Evolutionary conservation across 2,888 invertebrate species (phyloP), one percentile per base, ranked within the genome.

Genomic region (Smittia aterrima): DNA sequence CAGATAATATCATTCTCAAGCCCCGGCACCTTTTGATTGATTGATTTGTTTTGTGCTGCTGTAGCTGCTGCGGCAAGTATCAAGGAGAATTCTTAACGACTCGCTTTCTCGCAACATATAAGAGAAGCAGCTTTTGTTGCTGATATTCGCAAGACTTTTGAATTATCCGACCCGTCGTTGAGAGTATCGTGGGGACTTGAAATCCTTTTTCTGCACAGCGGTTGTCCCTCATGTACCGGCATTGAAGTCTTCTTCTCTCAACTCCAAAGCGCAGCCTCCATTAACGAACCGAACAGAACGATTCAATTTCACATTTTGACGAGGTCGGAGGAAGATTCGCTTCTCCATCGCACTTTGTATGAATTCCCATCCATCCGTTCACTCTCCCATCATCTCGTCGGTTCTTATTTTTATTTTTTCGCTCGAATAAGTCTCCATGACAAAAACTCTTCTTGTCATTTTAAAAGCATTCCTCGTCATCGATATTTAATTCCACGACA

Each of bases 371-470:
- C 22, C 66, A 32, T 3, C 66, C 66, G 2, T 22, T 18, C 58
- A 38, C 47, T 47, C 47, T n/a, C n/a, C 47, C 13, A 13, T 47
- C 47, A 47, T 22, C 22, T 58, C 16, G 47, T 32, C 32, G 3
- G 4, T 32, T 32, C 32, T 32, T 9, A 9, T 6, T 32, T 32
- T 25, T n/a, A n/a, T n/a, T 11, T 66, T 3, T 67, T 41, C 74
- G 76, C 75, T 74, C 75, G 68, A 75, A 74, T 75, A 73, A 72
- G 72, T 75, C 62, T 75, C 75, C 18, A 24, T 76, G 76, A 76
- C 76, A 76, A 76, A 76, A 75, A 74, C 62, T 74, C 75, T 67
- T 75, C 74, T 38, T 76, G 76, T 76, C 76, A 75, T 71, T 75
- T 76, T 76, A 76, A 76, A 76, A 76, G 76, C 76, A 76, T 76